Conservation (phyloP, 2,113 vertebrate genomes). For the Sinocyclocheilus anophthalmus region DNA sequence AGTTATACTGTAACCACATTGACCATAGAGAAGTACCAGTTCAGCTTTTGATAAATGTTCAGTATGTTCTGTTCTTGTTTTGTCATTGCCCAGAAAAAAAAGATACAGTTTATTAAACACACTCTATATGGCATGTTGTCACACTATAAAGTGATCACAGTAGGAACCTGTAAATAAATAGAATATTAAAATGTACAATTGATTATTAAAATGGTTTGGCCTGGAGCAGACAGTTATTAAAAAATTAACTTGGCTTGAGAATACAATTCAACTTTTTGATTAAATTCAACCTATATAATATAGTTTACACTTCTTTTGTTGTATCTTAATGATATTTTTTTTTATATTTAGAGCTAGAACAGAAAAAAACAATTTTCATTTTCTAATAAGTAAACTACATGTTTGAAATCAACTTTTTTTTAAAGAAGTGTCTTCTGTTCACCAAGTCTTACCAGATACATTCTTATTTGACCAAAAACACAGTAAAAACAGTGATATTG, state of each 20-base stretch:
- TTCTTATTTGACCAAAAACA: not conserved
- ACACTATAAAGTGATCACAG: not conserved
- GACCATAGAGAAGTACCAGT: slow-evolving; percentile 34
- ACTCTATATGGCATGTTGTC: not conserved
- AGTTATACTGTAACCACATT: slow-evolving; percentile 15
- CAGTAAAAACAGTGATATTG: not conserved
- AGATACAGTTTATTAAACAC: not conserved
- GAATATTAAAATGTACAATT: not conserved
- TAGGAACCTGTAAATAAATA: not conserved
- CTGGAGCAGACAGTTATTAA: not conserved
- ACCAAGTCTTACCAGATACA: not conserved
- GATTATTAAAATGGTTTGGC: not conserved
- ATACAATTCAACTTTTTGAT: not conserved
- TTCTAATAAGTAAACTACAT: not conserved
- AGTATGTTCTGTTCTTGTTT: slow-evolving; percentile 15
- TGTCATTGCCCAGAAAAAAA: not conserved
- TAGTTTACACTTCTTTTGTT: not conserved
- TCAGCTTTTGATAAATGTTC: slow-evolving; percentile 10
- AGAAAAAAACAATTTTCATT: not conserved
- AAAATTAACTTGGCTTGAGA: too few relatives aligned
- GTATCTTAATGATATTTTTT: not conserved
- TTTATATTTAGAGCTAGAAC: not conserved
- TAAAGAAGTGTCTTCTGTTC: not conserved
- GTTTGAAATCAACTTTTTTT: not conserved
- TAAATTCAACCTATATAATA: not conserved